Evolutionary conservation across 2,797 vertebrate species (phyloP), one percentile per base, ranked within the genome.

Genomic region (Selene dorsalis): DNA sequence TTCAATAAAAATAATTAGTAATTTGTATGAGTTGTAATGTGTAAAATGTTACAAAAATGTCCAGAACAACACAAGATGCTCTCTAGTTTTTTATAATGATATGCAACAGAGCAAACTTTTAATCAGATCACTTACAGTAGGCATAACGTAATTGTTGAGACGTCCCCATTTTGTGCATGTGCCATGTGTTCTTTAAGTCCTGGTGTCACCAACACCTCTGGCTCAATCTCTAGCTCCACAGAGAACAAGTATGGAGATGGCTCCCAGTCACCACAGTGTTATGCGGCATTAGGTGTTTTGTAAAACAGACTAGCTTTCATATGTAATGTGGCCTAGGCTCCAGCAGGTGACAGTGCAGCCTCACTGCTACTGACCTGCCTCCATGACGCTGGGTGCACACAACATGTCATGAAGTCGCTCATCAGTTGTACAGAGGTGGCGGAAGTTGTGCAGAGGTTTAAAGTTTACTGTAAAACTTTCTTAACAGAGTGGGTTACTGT

Each of bases 301-400:
- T 4, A 39, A 38, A 56, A 28, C 9, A 7, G 6, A 8, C 32
- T 47, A 38, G 2, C 17, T 66, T 32, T 58, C 4, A 24, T 26
- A 0, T 84, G 91, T 83, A 85, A 82, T 88, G 69, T 39, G 2
- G 1, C 2, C 3, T 1, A 14, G 17, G 0, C 4, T 38, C 82
- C 93, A 90, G 82, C 79, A 92, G 92, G 76, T 67, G 89, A 14
- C 88, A 50, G 71, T 79, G 63, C 73, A 47, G 70, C 69, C 47
- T 78, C 68, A 83, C 22, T 53, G 38, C 64, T 56, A 30, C 17
- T 3, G 4, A 6, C 28, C 60, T 2, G 7, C n/a, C 45, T 66
- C 30, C 0, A 14, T 45, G 5, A 58, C n/a, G 11, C 13, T n/a
- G 26, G 9, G 48, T 28, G 14, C 16, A 32, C 22, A 24, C 3